Evolutionary conservation across 2,113 vertebrate genomes (phyloP).

Genomic region (Erinaceus europaeus): DNA sequence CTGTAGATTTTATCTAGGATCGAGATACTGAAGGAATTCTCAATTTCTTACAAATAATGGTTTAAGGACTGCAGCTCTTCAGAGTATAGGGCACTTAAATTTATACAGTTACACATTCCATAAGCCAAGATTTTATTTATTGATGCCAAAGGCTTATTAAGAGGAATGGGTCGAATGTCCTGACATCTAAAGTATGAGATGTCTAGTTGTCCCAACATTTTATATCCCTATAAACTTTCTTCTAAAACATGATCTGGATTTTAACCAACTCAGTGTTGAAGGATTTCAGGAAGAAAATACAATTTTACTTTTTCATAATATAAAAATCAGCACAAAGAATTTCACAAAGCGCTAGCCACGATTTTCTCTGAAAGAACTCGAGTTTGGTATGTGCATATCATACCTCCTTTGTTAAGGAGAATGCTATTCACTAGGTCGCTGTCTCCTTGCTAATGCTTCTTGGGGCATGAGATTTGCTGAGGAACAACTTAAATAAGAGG

Average conservation of each 20-base stretch:
- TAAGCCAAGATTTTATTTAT: conserved; percentile 24
- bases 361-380: not conserved
- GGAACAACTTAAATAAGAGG: not conserved
- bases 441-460: not conserved
- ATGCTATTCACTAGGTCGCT: rapidly evolving
- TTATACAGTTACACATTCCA: not conserved
- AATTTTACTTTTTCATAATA: not conserved
- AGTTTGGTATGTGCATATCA: rapidly evolving
- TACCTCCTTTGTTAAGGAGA: not conserved
- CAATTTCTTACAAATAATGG: not conserved
- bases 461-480: not conserved
- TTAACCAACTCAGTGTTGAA: not conserved
- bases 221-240: conserved; percentile 12
- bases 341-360: not conserved
- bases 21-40: not conserved
- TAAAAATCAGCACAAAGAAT: not conserved
- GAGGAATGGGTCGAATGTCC: not conserved
- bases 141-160: not conserved
- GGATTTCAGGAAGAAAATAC: not conserved
- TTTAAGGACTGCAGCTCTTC: not conserved
- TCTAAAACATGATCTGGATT: conserved; percentile 8
- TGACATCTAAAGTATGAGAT: not conserved
- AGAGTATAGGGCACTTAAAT: not conserved
- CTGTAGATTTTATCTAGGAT: not conserved
- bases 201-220: conserved; percentile 2